Evolutionary conservation across 2,888 invertebrate genomes (phyloP).

Genomic region (Trissoscelio sp.): DNA sequence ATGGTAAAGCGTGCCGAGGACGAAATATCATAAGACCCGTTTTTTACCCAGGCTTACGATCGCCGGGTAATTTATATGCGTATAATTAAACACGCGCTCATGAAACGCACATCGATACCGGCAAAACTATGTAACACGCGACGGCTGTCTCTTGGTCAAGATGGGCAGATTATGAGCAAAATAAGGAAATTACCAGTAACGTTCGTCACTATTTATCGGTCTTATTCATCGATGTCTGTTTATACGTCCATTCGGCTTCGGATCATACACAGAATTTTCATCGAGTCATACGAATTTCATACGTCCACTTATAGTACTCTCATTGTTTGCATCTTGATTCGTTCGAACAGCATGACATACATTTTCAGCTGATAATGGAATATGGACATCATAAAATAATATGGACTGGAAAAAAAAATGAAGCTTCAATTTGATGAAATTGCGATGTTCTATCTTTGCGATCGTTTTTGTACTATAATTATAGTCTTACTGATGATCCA

Average conservation of each 20-base stretch:
- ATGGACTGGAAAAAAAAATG: not conserved
- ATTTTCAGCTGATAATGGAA: slow-evolving; percentile 26
- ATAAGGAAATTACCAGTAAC: slow-evolving; percentile 55
- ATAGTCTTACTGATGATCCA: too few species aligned
- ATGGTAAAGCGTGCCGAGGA: slow-evolving; percentile 66
- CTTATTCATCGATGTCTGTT: slow-evolving; percentile 46
- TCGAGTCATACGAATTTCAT: slow-evolving; percentile 31
- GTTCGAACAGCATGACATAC: slow-evolving; percentile 20
- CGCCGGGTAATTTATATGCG: slow-evolving; percentile 68
- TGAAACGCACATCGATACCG: slow-evolving; percentile 65
- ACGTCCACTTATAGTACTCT: slow-evolving; percentile 18
- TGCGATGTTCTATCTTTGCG: not conserved
- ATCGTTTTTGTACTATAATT: too few species aligned
- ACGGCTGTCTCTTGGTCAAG: slow-evolving; percentile 59
- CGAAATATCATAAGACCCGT: slow-evolving; percentile 65
- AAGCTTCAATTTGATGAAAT: not conserved
- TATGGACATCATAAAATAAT: slow-evolving; percentile 14
- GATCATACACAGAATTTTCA: slow-evolving; percentile 41
- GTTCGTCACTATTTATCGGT: slow-evolving; percentile 45
- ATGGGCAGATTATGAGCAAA: slow-evolving; percentile 60
- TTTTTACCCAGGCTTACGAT: slow-evolving; percentile 55
- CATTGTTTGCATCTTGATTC: slow-evolving; percentile 58
- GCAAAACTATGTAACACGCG: slow-evolving; percentile 62
- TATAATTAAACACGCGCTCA: slow-evolving; percentile 72
- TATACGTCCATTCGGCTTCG: slow-evolving; percentile 24